A percentile compares a stretch with the other conserved stretches of the same genome.
Conservation (phyloP, 1,140 invertebrate species). For the Tetraneura akinire region DNA sequence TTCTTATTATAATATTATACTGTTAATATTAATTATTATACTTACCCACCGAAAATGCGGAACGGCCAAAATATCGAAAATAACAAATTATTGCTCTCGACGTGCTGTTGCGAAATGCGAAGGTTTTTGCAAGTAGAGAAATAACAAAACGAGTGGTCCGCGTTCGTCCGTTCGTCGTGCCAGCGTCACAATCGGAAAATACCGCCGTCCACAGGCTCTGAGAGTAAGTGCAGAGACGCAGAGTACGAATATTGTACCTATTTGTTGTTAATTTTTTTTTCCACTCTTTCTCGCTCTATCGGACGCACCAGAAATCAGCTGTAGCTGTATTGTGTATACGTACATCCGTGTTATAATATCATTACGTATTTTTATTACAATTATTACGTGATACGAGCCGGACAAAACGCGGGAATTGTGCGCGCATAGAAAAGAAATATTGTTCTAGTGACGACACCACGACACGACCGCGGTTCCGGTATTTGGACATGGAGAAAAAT, state of each 20-base stretch:
- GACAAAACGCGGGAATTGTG: slow-evolving; percentile 24
- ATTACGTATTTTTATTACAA: slow-evolving; percentile 1
- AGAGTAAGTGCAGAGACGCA: too few species aligned
- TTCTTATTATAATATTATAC: too few species aligned
- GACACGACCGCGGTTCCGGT: too few species aligned
- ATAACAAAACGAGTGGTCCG: too few species aligned
- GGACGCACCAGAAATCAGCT: slow-evolving; percentile 42
- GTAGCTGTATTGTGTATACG: neutral
- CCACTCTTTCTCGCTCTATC: neutral
- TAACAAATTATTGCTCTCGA: too few species aligned
- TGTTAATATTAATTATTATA: too few species aligned
- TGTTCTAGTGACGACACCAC: neutral
- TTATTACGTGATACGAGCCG: neutral
- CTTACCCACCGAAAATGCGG: too few species aligned
- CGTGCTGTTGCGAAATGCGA: too few species aligned
- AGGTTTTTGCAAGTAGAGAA: too few species aligned
- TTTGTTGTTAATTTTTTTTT: slow-evolving; percentile 23
- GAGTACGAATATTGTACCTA: slow-evolving; percentile 1
- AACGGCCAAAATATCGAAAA: too few species aligned
- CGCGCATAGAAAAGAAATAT: neutral
- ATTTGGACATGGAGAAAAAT: too few species aligned
- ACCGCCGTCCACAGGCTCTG: slow-evolving; percentile 21
- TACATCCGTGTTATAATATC: neutral
- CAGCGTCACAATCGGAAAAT: slow-evolving; percentile 44
- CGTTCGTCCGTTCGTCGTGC: slow-evolving; percentile 5